Evolutionary conservation across 2,113 vertebrate genomes (phyloP).

Genomic region (Cygnus atratus): DNA sequence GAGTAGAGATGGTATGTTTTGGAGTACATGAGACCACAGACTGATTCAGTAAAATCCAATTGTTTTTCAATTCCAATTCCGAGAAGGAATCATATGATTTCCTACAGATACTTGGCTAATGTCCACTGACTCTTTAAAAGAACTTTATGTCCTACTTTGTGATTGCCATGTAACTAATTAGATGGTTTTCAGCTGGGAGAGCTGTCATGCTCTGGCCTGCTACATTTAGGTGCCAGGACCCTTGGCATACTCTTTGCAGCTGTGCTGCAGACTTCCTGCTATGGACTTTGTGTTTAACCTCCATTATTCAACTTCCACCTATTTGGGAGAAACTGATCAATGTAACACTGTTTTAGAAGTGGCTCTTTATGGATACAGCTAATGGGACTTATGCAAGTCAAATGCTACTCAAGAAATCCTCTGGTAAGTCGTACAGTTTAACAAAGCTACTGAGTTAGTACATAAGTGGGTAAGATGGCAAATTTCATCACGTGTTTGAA

Average conservation of each 20-base stretch:
- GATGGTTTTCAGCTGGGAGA: neutral
- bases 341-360: neutral
- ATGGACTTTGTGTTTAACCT: neutral
- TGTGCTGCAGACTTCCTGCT: neutral
- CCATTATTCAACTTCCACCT: neutral
- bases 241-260: neutral
- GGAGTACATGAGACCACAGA: neutral
- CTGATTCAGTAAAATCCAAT: neutral
- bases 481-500: neutral
- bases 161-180: neutral
- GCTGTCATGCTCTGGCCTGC: neutral
- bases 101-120: neutral
- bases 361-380: neutral
- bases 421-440: neutral
- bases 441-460: neutral
- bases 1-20: neutral
- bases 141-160: neutral
- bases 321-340: neutral
- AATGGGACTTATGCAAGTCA: neutral
- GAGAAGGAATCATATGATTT: conserved; percentile 6
- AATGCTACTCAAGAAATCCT: neutral
- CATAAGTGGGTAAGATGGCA: neutral
- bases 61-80: neutral
- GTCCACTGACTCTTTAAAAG: neutral
- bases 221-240: neutral